Evolutionary conservation across 2,888 invertebrate genomes (phyloP), one percentile per base, ranked within the genome.

Genomic region (Hyalella azteca): DNA sequence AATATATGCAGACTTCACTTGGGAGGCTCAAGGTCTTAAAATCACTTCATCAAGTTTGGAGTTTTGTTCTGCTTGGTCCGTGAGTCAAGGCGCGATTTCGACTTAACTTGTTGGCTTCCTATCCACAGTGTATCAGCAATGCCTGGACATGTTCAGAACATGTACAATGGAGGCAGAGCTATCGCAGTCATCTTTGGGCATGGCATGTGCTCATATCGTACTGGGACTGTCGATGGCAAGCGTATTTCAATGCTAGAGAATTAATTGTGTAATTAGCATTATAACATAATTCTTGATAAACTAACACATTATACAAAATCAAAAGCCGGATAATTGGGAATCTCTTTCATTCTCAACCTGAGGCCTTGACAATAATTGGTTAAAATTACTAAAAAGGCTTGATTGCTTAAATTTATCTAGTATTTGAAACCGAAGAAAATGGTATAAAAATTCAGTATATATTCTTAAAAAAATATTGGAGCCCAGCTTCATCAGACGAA

Each of bases 81-180:
- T 66, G 66, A 66, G 66, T 66, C 36, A 66, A 22, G 66, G 9
- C 13, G 36, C 3, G 66, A 36, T 36, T 36, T 66, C 13, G 2
- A 66, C 36, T 19, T 66, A 9, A 36, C 66, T n/a, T 66, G 66
- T 66, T 36, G 36, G 66, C 36, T 66, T 66, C 36, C 36, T 66
- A 66, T 66, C 66, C 66, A n/a, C 19, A 7, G 66, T 66, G 66
- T 66, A 66, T 66, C 66, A 66, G 66, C 36, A 36, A 66, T n/a
- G 66, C 66, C 32, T n/a, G 36, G 36, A 66, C 66, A 66, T 66
- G 66, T 66, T 36, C 39, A 66, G 66, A 66, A 36, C 66, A 4
- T 66, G 66, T 36, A 66, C 36, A 54, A 32, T 32, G 36, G 66
- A 66, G 32, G 19, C 66, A 7, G 66, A 66, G 66, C 36, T 66